These are phyloP conservation scores for Dufourea novaeangliae DNA, from an alignment of 1,140 invertebrate species.

Conservation along the genomic window DNA sequence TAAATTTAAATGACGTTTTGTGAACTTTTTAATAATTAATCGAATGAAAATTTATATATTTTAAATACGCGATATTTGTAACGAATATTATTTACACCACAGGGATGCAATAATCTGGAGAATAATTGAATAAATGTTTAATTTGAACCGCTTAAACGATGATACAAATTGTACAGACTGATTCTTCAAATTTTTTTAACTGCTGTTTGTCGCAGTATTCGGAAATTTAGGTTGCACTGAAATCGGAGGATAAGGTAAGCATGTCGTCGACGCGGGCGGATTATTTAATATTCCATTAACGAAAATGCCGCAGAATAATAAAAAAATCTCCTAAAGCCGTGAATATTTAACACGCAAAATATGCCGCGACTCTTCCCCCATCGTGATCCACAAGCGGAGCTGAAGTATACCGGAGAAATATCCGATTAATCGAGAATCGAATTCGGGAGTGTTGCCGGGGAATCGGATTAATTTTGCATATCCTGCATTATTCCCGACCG, in stretches of 20 bases:
- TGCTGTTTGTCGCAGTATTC: no score
- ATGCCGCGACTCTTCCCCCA: constrained; percentile 12
- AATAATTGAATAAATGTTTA: no score
- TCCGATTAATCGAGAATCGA: constrained; percentile 50
- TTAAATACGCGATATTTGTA: no score
- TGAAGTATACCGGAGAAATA: constrained; percentile 26
- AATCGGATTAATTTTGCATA: constrained; percentile 60
- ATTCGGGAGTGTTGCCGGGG: constrained; percentile 45
- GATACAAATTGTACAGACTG: no score
- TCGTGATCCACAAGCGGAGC: constrained; percentile 20
- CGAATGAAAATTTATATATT: neutral
- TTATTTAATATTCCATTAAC: constrained; percentile 47
- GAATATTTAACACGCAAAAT: constrained; percentile 22
- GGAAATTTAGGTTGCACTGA: no score
- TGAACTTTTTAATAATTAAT: neutral
- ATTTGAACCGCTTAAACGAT: no score
- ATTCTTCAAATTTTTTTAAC: no score
- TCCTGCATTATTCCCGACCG: constrained; percentile 33
- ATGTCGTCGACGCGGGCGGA: neutral
- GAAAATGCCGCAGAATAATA: neutral
- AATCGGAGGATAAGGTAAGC: no score
- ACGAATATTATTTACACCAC: no score
- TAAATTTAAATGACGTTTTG: neutral
- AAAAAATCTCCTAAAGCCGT: constrained; percentile 15
- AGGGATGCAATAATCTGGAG: no score